phyloP scores from a whole-genome alignment of 2,113 vertebrate genomes.

The Collichthys lucidus region DNA sequence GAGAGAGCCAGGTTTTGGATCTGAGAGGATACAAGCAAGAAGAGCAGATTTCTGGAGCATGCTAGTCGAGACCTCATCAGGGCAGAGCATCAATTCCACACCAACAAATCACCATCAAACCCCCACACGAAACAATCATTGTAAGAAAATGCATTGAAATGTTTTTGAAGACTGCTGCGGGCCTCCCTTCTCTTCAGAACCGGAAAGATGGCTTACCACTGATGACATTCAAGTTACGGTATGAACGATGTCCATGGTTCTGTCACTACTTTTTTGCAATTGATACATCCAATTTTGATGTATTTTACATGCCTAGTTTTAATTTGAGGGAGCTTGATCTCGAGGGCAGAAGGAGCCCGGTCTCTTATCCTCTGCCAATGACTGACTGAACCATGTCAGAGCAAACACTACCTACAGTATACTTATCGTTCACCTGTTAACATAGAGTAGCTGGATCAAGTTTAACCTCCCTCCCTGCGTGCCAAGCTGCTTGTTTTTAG shows the following conservation, averaged over 20 bases:
- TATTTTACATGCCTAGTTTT: conserved; percentile 26
- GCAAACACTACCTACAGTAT: conserved; percentile 24
- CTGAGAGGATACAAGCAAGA: conserved; percentile 17
- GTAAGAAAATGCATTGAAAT: conserved; percentile 21
- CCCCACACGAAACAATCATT: conserved; percentile 25
- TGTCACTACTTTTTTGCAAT: conserved; percentile 43
- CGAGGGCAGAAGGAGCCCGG: conserved; percentile 2
- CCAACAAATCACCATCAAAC: conserved; percentile 15
- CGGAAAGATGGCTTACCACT: conserved; percentile 16
- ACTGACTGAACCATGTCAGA: conserved; percentile 39
- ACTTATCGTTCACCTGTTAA: conserved; percentile 21
- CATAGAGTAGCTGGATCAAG: conserved; percentile 42
- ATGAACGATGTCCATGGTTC: conserved; percentile 27
- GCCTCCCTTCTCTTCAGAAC: conserved; percentile 33
- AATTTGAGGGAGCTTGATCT: conserved; percentile 29
- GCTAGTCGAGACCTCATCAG: conserved; percentile 1
- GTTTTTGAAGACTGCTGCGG: conserved; percentile 38
- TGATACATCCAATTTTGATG: conserved; percentile 11
- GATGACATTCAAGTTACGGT: conserved; percentile 23
- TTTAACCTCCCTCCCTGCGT: conserved; percentile 41
- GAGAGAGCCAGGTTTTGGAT: neutral
- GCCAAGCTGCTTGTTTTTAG: conserved; percentile 6
- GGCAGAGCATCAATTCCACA: conserved; percentile 15
- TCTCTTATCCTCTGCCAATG: conserved; percentile 27
- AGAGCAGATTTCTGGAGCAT: conserved; percentile 15